Base-by-base conservation (phyloP, 2,888 invertebrate genomes). In the Cephalotes varians region DNA sequence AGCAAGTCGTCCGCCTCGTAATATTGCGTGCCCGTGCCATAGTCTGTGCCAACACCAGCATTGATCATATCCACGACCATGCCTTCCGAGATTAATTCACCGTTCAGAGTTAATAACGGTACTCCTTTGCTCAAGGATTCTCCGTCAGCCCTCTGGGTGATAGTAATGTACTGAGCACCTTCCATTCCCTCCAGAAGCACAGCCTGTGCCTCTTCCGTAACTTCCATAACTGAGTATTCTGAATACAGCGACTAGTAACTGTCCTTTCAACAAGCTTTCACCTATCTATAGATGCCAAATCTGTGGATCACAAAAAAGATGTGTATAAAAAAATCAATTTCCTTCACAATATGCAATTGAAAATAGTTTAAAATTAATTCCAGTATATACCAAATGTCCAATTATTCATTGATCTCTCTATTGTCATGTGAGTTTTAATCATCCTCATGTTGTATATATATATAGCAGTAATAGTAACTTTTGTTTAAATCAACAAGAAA, bases 11-110 rank as follows among this genome's bases (percentile, higher is more conserved):
- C 94, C 9, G 93, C 90, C 84, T 93, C 94, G 34, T 94, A 94
- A 85, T 94, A 94, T 84, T 94, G 94, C 0, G 94, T 89, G 0
- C 91, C 85, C 4, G 92, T 87, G 15, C 85, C 91, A 47, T 93
- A 94, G 28, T 94, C 94, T 0, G 91, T 86, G 1, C 91, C 92
- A 34, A 94, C 94, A 0, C 93, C 93, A 12, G 93, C 93, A 72
- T 93, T 94, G 44, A 94, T 94, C 94, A 94, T 94, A 81, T 94
- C 94, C 0, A 94, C 94, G 1, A 94, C 94, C 94, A 94, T 94
- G 69, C 94, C 94, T 40, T 94, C 94, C 0, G 94, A 92, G 44
- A 94, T 93, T 31, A 94, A 72, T 86, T 94, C 94, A 4, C 94
- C 93, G 6, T 92, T 94, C n/a, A 94, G 81, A 7, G 94, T 92